Evolutionary conservation across 1,140 invertebrate species (phyloP).

Genomic region (Aplysia californica): DNA sequence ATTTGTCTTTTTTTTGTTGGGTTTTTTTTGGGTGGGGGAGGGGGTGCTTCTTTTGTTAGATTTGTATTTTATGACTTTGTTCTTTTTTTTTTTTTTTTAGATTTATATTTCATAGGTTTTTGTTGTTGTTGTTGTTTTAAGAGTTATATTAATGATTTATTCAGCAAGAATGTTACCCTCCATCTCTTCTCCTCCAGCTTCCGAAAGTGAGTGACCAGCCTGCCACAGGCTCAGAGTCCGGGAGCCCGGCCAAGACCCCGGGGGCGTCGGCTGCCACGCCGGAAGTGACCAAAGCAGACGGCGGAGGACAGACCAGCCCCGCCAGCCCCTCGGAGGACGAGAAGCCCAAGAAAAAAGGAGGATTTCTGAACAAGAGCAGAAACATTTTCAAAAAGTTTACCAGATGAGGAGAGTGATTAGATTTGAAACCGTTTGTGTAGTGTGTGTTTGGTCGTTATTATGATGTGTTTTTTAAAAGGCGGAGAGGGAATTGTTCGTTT

Average conservation of each 20-base stretch:
- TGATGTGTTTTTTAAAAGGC: no score
- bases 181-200: constrained; percentile 31
- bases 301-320: no score
- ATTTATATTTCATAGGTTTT: background rate
- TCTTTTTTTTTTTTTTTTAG: background rate
- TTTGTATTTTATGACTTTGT: background rate
- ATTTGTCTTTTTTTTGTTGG: constrained; percentile 5
- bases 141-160: no score
- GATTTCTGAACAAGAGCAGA: constrained; percentile 59
- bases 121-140: constrained; percentile 7
- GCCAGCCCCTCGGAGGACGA: no score
- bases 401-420: constrained; percentile 42
- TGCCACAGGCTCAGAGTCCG: constrained; percentile 15
- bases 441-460: no score
- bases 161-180: no score
- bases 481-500: no score
- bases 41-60: background rate
- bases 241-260: constrained; percentile 21
- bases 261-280: constrained; percentile 8
- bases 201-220: constrained; percentile 25
- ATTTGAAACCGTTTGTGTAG: no score
- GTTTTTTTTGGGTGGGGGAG: background rate
- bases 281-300: background rate
- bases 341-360: constrained; percentile 56
- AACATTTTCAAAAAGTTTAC: constrained; percentile 63